Evolutionary conservation across 2,113 vertebrate genomes (phyloP), one percentile per base, ranked within the genome.

Genomic region (Callipepla californica): DNA sequence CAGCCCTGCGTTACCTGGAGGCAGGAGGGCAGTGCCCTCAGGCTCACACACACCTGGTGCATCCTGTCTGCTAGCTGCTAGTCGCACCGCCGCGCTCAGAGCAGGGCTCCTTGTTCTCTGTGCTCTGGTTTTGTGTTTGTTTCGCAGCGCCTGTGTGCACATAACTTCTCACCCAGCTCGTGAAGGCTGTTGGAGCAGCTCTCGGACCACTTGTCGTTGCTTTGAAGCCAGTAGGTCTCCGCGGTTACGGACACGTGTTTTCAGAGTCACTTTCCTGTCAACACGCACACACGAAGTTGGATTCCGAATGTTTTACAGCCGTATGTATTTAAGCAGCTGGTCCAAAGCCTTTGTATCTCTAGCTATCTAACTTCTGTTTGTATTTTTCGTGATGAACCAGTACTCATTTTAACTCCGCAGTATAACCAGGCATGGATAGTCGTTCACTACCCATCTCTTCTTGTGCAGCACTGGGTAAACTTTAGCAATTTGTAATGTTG

Each of bases 391-490:
- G 95, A 92, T 85, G 87, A 94, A 91, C 82, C 90, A 94, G 34
- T 93, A 91, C 96, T 97, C 85, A 73, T 80, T 95, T 91, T 92
- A 87, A 68, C 80, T 87, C 83, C 59, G 44, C 87, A 76, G 79
- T 92, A 93, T 96, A 95, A 89, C 63, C 63, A 82, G 89, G 86
- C 95, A 85, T 80, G 97, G 95, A 79, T 93, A 78, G 89, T 67
- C 85, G 79, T 92, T 94, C 88, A 92, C 95, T 89, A 83, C 87
- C 94, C 62, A 88, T 88, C 90, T 94, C 89, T 4, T 78, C 85
- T 95, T 55, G 83, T 87, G 79, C 73, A 91, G 91, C 89, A 94
- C 93, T 97, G 97, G 92, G 95, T 91, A 91, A 96, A 86, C 95
- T 61, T 75, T 83, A 95, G 93, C 63, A 91, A 95, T 96, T 95